These are phyloP conservation scores for Meda fulgida DNA, from an alignment of 2,797 vertebrate genomes.

Conservation along the genomic window DNA sequence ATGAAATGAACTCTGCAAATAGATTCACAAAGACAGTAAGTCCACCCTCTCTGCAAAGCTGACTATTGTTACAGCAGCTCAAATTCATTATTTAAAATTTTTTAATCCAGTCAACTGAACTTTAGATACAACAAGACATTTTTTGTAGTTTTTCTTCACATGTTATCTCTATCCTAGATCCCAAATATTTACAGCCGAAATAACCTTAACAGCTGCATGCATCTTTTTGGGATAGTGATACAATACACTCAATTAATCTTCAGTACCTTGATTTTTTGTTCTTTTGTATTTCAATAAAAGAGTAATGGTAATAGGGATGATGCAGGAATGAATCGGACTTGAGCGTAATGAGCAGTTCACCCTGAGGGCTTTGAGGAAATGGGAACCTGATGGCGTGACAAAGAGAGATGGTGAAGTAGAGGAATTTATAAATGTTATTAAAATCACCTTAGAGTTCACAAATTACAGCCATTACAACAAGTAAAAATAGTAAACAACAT, in stretches of 20 bases:
- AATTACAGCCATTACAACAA: too few species aligned
- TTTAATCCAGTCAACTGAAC: neutral
- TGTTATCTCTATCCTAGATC: neutral
- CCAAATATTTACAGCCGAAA: neutral
- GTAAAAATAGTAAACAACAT: neutral
- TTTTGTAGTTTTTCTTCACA: conserved; percentile 12
- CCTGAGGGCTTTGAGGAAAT: conserved; percentile 42
- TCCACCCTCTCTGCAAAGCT: neutral
- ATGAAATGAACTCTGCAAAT: neutral
- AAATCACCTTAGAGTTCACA: neutral
- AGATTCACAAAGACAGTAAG: neutral
- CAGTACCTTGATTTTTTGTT: neutral
- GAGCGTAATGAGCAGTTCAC: conserved; percentile 27
- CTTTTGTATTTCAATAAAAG: neutral
- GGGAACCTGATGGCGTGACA: conserved; percentile 15
- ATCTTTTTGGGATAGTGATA: conserved; percentile 2
- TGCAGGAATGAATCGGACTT: neutral
- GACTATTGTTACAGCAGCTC: neutral
- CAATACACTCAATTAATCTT: neutral
- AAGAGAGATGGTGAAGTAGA: neutral
- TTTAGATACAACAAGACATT: neutral
- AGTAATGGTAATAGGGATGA: neutral
- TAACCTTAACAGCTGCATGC: neutral
- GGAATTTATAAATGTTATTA: conserved; percentile 5
- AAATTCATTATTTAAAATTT: neutral